Conservation (phyloP, 2,113 vertebrate genomes). For the Amblyopsis rosae region DNA sequence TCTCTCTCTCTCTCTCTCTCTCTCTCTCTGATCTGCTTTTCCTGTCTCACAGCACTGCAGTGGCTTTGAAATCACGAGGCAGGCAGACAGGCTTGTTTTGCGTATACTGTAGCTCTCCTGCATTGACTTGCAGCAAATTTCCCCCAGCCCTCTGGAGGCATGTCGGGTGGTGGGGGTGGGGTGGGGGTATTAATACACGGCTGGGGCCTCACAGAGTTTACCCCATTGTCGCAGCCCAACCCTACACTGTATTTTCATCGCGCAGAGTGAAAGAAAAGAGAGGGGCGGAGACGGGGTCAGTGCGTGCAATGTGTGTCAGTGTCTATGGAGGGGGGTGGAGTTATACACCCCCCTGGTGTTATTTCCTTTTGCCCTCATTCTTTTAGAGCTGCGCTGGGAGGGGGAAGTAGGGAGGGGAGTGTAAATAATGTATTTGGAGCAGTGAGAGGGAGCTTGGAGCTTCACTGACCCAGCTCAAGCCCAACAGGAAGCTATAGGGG, state of each 20-base stretch:
- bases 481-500: constrained; percentile 44
- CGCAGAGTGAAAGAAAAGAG: constrained; percentile 71
- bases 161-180: constrained; percentile 73
- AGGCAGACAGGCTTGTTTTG: constrained; percentile 74
- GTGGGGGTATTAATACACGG: constrained; percentile 77
- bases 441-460: constrained; percentile 27
- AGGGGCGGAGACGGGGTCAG: constrained; percentile 66
- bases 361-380: constrained; percentile 74
- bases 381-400: constrained; percentile 54
- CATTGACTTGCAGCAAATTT: constrained; percentile 79
- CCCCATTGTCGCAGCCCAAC: constrained; percentile 75
- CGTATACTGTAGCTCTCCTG: constrained; percentile 74
- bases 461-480: constrained; percentile 42
- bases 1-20: constrained; percentile 27
- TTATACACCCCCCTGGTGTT: constrained; percentile 75
- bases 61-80: constrained; percentile 67
- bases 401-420: constrained; percentile 44
- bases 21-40: constrained; percentile 37
- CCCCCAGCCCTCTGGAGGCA: constrained; percentile 78
- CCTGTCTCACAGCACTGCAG: constrained; percentile 65
- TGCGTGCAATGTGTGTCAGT: constrained; percentile 37
- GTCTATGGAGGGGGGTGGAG: constrained; percentile 15
- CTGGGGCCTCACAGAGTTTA: constrained; percentile 72
- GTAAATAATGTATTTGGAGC: constrained; percentile 75
- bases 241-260: constrained; percentile 68